Evolutionary conservation across 35 echinoderm and acorn worm species (phyloP).

Genomic region (Hemicentrotus pulcherrimus): DNA sequence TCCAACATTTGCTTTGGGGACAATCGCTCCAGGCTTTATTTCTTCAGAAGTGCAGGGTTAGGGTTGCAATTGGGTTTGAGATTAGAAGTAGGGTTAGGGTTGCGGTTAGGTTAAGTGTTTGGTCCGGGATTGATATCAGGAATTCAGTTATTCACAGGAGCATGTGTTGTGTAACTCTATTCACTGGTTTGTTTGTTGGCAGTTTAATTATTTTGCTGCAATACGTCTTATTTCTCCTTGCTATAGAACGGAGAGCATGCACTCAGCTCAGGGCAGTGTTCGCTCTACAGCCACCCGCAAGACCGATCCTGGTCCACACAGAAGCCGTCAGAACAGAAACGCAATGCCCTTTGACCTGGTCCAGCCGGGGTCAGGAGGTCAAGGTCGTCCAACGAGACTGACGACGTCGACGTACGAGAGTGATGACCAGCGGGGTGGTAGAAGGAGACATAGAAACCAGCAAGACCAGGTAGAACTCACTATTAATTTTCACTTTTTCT

Average conservation of each 20-base stretch:
- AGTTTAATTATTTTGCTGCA: no score
- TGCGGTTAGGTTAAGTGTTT: no score
- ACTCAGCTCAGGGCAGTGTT: constrained; percentile 25
- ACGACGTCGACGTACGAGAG: neutral
- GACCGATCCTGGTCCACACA: neutral
- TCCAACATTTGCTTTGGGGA: no score
- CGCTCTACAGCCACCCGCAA: neutral
- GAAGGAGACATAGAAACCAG: neutral
- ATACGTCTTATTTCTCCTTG: neutral
- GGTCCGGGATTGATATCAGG: no score
- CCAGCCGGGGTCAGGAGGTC: neutral
- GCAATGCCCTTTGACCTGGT: constrained; percentile 31
- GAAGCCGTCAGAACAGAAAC: neutral
- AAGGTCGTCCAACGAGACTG: neutral
- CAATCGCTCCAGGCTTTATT: no score
- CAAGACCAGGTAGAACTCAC: neutral
- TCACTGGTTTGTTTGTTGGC: no score
- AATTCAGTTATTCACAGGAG: no score
- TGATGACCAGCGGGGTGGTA: neutral
- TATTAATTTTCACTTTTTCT: neutral
- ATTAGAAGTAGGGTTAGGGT: no score
- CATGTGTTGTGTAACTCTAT: no score
- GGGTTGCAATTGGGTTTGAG: no score
- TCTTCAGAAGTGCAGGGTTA: no score
- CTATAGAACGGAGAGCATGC: constrained; percentile 19